Evolutionary conservation across 1,140 invertebrate genomes (phyloP).

Genomic region (Lordiphosa collinella): DNA sequence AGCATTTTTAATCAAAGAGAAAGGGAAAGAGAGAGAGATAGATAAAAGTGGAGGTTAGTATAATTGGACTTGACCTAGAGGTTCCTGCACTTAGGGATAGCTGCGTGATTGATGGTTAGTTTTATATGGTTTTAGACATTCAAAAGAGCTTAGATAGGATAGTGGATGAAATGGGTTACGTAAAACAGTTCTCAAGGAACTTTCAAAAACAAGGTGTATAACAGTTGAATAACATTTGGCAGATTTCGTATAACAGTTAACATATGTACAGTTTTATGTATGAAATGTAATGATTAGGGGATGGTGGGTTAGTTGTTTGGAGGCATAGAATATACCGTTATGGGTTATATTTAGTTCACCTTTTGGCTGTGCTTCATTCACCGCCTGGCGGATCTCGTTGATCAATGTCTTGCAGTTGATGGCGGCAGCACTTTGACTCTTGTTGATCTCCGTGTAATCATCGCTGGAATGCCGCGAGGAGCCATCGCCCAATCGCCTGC

Average conservation of each 20-base stretch:
- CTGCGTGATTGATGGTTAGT: no score
- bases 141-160: background rate
- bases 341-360: conserved; percentile 80
- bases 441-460: conserved; percentile 83
- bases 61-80: no score
- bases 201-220: conserved; percentile 35
- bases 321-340: conserved; percentile 27
- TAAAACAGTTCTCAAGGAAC: conserved; percentile 25
- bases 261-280: conserved; percentile 41
- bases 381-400: conserved; percentile 90
- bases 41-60: no score
- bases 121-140: conserved; percentile 12
- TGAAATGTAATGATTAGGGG: conserved; percentile 27
- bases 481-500: conserved; percentile 80
- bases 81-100: no score
- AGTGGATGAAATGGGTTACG: conserved; percentile 19
- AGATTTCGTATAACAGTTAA: conserved; percentile 36
- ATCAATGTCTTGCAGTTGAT: conserved; percentile 87
- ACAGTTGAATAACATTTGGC: conserved; percentile 24
- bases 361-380: conserved; percentile 90
- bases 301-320: conserved; percentile 2
- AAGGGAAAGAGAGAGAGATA: conserved; percentile 17
- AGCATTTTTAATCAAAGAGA: conserved; percentile 16
- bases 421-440: conserved; percentile 78
- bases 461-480: conserved; percentile 84